Evolutionary conservation across 1,140 invertebrate genomes (phyloP).

Genomic region (Piezodorus guildinii): DNA sequence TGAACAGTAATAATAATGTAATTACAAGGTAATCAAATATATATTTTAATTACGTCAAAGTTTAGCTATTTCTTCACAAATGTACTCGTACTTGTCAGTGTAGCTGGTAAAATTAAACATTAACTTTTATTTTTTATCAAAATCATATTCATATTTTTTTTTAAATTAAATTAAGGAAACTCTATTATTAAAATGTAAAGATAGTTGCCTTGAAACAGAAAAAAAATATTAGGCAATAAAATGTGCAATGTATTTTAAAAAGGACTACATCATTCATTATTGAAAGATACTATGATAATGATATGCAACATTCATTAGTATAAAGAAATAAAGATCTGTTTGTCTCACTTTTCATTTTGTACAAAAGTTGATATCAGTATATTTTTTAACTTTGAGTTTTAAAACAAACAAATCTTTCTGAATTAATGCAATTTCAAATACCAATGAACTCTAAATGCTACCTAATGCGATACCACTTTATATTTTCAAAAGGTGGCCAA

Average conservation of each 20-base stretch:
- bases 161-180: no score
- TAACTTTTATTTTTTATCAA: no score
- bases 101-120: no score
- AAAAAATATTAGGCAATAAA: slow-evolving; percentile 7
- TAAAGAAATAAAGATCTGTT: slow-evolving; percentile 5
- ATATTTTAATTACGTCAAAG: no score
- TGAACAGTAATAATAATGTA: no score
- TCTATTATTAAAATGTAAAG: no score
- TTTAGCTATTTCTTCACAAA: no score
- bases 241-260: slow-evolving; percentile 2
- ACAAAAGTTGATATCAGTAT: neutral
- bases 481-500: no score
- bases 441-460: slow-evolving; percentile 9
- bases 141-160: no score
- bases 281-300: neutral
- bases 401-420: slow-evolving; percentile 9
- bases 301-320: slow-evolving; percentile 9
- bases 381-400: neutral
- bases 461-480: neutral
- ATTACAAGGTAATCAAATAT: no score
- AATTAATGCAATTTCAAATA: neutral
- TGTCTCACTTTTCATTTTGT: neutral
- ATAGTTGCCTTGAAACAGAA: neutral
- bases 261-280: slow-evolving; percentile 13
- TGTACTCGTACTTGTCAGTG: no score